Evolutionary conservation across 2,113 vertebrate genomes (phyloP).

Genomic region (Alectura lathami): DNA sequence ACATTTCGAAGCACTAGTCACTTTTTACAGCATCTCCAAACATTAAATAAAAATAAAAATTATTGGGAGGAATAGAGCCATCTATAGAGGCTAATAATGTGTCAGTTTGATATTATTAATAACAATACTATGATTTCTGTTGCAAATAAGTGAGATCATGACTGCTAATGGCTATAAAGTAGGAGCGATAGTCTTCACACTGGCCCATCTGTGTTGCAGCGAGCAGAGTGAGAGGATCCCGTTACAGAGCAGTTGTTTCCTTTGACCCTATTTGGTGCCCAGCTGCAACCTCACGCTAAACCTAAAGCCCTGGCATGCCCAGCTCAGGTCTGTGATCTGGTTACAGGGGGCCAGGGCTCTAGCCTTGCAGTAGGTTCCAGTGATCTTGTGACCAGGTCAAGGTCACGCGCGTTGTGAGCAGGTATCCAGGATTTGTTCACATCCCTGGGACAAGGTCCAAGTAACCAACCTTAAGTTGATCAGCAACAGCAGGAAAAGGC

Average conservation of each 20-base stretch:
- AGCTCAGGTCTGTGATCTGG: neutral
- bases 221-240: neutral
- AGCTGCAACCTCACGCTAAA: neutral
- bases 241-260: constrained; percentile 42
- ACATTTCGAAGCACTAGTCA: constrained; percentile 79
- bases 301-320: neutral
- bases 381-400: neutral
- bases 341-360: neutral
- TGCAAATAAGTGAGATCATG: constrained; percentile 59
- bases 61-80: constrained; percentile 71
- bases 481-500: neutral
- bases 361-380: neutral
- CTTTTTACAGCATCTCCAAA: constrained; percentile 80
- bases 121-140: constrained; percentile 72
- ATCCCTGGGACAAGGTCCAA: rapidly evolving
- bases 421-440: neutral
- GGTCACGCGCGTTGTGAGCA: neutral
- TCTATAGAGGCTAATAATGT: constrained; percentile 62
- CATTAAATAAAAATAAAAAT: constrained; percentile 83
- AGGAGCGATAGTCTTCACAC: constrained; percentile 67
- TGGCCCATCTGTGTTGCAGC: constrained; percentile 52
- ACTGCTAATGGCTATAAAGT: constrained; percentile 59
- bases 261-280: neutral
- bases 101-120: constrained; percentile 70
- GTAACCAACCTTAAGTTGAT: neutral